Base-by-base conservation (phyloP, 2,113 vertebrate species). In the Sula dactylatra region DNA sequence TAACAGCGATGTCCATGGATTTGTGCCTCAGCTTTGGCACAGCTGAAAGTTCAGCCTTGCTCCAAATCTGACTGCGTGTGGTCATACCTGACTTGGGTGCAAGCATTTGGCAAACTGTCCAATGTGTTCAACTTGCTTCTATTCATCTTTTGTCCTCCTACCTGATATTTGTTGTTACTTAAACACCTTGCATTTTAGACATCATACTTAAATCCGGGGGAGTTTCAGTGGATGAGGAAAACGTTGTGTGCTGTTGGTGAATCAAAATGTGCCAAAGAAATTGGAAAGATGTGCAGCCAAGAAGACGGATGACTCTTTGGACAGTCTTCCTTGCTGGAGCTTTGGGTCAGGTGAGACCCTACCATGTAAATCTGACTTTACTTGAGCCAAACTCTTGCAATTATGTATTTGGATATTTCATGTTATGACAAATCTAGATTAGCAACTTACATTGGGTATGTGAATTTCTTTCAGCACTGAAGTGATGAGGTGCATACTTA, bases 21-120 rank as follows among this genome's bases (percentile, higher is more conserved):
- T 58, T 72, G 65, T 52, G 50, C 27, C 19, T 32, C 22, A 31
- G 25, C 4, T 34, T 25, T n/a, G 74, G 45, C 29, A 31, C 20
- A n/a, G 27, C 45, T 59, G 34, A 13, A 55, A 54, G 40, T 22
- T 74, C 17, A 36, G 8, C 69, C 54, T 66, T 73, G 14, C 31
- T 71, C n/a, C 49, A 8, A 7, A 31, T n/a, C 29, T 29, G 15
- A 7, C 14, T 10, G 3, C 0, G 3, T 9, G 8, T 31, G 36
- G 24, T 14, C 58, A 56, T 11, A 15, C 29, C 34, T 31, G 18
- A 20, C 14, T 17, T 27, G 67, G 54, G 25, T n/a, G 26, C 13
- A 29, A 66, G 38, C 11, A 4, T 49, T 64, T 65, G 56, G 18
- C 24, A 24, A 54, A 16, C 18, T 16, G 11, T 64, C 49, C 56